phyloP scores from a whole-genome alignment of 1,140 invertebrate species.

The Ceratosolen fusciceps region DNA sequence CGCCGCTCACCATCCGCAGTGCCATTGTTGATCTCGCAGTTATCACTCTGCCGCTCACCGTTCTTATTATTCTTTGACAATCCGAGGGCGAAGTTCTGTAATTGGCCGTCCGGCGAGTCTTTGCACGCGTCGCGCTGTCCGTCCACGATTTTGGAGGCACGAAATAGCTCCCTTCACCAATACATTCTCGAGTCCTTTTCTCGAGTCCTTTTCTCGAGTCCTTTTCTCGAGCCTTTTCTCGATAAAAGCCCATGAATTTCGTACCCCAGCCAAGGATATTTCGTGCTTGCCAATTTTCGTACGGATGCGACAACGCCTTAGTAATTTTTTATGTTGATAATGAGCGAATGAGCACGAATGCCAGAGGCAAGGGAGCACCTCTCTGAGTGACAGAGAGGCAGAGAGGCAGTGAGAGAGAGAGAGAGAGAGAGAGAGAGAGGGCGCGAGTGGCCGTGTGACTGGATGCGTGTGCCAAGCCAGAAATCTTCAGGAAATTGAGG shows the following conservation, averaged over 20 bases:
- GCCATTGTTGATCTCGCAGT: too few species aligned
- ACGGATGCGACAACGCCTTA: neutral
- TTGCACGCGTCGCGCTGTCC: constrained; percentile 26
- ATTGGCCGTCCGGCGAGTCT: constrained; percentile 7
- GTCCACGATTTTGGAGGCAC: constrained; percentile 11
- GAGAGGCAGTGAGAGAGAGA: neutral
- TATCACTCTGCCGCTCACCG: too few species aligned
- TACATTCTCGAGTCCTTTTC: neutral
- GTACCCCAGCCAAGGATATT: neutral
- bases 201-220: neutral
- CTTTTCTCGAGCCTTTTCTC: neutral
- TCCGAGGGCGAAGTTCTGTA: neutral
- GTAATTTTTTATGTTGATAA: neutral
- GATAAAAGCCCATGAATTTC: too few species aligned
- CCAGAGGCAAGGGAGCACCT: neutral
- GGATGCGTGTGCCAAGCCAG: neutral
- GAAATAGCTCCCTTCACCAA: constrained; percentile 15
- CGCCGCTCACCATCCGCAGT: too few species aligned
- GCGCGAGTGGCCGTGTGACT: neutral
- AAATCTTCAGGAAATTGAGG: neutral
- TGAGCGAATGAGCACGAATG: neutral
- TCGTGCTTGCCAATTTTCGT: constrained; percentile 13
- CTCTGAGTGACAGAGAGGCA: neutral
- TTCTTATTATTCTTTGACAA: neutral
- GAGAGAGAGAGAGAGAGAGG: neutral